phyloP scores from a whole-genome alignment of 2,888 invertebrate species.

The Drosophila infuscata region DNA sequence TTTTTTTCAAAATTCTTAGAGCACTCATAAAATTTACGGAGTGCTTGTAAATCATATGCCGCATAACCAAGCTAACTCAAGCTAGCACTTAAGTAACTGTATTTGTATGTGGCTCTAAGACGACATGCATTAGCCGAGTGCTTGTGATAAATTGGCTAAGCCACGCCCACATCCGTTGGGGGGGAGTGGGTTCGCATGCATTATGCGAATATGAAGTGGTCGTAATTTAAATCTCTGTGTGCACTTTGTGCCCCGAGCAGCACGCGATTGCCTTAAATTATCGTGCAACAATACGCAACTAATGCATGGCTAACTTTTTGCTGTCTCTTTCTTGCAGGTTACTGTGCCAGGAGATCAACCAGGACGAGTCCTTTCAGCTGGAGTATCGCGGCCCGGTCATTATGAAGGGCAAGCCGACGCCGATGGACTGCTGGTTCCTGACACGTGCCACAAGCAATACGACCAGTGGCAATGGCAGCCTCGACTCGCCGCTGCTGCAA shows the following conservation, averaged over 20 bases:
- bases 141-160: slow-evolving; percentile 25
- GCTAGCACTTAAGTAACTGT: slow-evolving; percentile 5
- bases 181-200: not conserved
- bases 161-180: not conserved
- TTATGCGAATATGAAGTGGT: slow-evolving; percentile 8
- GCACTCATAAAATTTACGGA: not conserved
- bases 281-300: slow-evolving; percentile 15
- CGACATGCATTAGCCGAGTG: slow-evolving; percentile 34
- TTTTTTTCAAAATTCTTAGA: not conserved
- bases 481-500: slow-evolving; percentile 75
- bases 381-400: slow-evolving; percentile 94
- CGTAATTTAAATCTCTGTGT: slow-evolving; percentile 21
- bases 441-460: slow-evolving; percentile 84
- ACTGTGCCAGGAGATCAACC: slow-evolving; percentile 92
- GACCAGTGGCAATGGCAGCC: slow-evolving; percentile 70
- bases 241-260: slow-evolving; percentile 3
- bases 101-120: not conserved
- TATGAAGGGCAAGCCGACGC: slow-evolving; percentile 97
- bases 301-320: slow-evolving; percentile 14
- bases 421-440: slow-evolving; percentile 97
- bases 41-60: slow-evolving; percentile 10
- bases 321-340: slow-evolving; percentile 87
- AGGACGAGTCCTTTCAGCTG: slow-evolving; percentile 93
- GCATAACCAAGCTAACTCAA: not conserved
- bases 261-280: slow-evolving; percentile 40